Evolutionary conservation across 2,888 invertebrate genomes (phyloP).

Genomic region (Lasioglossum malachurum): DNA sequence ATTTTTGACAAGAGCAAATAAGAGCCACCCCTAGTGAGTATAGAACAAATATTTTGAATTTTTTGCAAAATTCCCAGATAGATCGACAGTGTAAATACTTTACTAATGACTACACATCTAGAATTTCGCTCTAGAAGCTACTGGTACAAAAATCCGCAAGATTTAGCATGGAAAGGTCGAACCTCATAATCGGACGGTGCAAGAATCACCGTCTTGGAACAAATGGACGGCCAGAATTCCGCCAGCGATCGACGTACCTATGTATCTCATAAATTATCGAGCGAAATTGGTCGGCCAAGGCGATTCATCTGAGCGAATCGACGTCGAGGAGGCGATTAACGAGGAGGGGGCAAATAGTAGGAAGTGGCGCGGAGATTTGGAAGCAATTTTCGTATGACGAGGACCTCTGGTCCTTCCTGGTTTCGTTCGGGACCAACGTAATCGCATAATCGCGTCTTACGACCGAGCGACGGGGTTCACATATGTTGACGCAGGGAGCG

Average conservation of each 20-base stretch:
- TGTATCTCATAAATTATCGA: neutral
- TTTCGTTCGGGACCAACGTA: conserved; percentile 14
- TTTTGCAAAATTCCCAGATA: neutral
- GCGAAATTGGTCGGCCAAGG: neutral
- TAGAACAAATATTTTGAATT: neutral
- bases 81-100: too few relatives aligned
- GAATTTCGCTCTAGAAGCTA: neutral
- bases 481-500: neutral
- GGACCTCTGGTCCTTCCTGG: conserved; percentile 1
- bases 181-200: neutral
- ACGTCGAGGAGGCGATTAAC: neutral
- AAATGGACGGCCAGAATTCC: neutral
- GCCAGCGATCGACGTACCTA: neutral
- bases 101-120: neutral
- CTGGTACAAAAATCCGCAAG: neutral
- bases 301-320: neutral
- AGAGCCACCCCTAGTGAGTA: too few relatives aligned
- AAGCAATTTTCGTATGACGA: conserved; percentile 20
- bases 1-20: too few relatives aligned
- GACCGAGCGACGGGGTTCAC: neutral
- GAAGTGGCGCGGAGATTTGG: conserved; percentile 17
- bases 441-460: neutral
- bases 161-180: neutral
- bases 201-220: neutral
- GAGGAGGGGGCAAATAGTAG: conserved; percentile 4